Evolutionary conservation across 2,113 vertebrate genomes (phyloP), one percentile per base, ranked within the genome.

Genomic region (Catharus fuscescens): DNA sequence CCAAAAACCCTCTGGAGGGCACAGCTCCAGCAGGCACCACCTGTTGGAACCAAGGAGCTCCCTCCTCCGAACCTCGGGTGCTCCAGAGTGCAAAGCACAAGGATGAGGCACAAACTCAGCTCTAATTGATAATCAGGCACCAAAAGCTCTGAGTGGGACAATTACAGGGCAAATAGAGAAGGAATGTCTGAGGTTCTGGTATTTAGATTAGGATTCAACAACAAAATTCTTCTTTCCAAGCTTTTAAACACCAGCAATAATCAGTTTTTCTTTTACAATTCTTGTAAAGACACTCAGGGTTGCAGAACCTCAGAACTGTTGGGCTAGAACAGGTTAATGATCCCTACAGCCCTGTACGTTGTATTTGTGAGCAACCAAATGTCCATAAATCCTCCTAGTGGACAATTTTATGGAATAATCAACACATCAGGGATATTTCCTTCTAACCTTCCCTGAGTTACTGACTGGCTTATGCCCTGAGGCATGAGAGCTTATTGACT

Each of bases 341-440:
- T 94, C 86, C 88, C 88, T 92, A 78, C 92, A 95, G 88, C 40
- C 80, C 77, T 71, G 77, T 84, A 67, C 69, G 86, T 40, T 94
- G 91, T 57, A 74, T 92, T 92, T 93, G 88, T 86, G 83, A 94
- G 94, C 52, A 81, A 84, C 88, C 64, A 52, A 74, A 67, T 10
- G 65, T 84, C 92, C 94, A 94, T 95, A 94, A 96, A 96, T 95
- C 95, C 92, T 96, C 92, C 88, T 88, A 91, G 86, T 67, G 92
- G 94, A 92, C 86, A 89, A 96, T 44, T 95, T 94, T 74, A 93
- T 92, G 65, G 91, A 95, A 96, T 95, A 96, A 94, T 95, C 95
- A 94, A 92, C 96, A 92, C 88, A 91, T 94, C 82, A 84, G 57
- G 36, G 83, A 91, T 92, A 95, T 95, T 94, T 94, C 77, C 77